Evolutionary conservation across 2,888 invertebrate genomes (phyloP).

Genomic region (Allygus modestus): DNA sequence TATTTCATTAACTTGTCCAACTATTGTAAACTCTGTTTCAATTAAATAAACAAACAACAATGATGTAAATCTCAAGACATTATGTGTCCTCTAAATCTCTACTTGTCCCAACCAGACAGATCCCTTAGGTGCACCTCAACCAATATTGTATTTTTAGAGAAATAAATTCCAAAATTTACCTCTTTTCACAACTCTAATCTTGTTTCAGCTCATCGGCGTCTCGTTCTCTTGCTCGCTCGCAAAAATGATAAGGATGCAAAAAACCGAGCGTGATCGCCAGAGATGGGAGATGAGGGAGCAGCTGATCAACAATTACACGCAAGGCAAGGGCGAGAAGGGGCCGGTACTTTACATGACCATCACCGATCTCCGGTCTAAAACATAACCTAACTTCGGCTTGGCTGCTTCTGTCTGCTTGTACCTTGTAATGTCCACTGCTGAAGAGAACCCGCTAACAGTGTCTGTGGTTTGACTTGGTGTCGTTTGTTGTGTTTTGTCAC

Average conservation of each 20-base stretch:
- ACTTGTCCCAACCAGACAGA: too few species aligned
- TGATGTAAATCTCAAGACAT: too few species aligned
- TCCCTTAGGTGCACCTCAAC: too few species aligned
- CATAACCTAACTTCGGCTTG: background rate
- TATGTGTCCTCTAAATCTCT: too few species aligned
- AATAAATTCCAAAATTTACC: too few species aligned
- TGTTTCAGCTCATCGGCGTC: constrained; percentile 69
- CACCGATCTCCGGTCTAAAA: constrained; percentile 53
- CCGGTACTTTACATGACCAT: constrained; percentile 63
- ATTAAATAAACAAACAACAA: too few species aligned
- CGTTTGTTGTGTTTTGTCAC: background rate
- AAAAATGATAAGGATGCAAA: constrained; percentile 66
- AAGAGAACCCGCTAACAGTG: background rate
- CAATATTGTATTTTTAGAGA: too few species aligned
- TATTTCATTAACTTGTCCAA: too few species aligned
- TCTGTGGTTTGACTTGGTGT: background rate
- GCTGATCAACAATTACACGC: constrained; percentile 61
- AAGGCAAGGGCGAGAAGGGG: constrained; percentile 61
- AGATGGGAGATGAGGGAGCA: constrained; percentile 65
- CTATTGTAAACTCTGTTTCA: too few species aligned
- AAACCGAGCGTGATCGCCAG: constrained; percentile 64
- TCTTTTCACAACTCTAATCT: too few species aligned
- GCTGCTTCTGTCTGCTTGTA: background rate
- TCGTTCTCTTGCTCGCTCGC: constrained; percentile 69
- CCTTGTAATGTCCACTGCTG: background rate